A percentile compares a stretch with the other conserved stretches of the same genome.
Conservation (phyloP, 2,888 invertebrate genomes). For the Disparrhopalites patrizii region DNA sequence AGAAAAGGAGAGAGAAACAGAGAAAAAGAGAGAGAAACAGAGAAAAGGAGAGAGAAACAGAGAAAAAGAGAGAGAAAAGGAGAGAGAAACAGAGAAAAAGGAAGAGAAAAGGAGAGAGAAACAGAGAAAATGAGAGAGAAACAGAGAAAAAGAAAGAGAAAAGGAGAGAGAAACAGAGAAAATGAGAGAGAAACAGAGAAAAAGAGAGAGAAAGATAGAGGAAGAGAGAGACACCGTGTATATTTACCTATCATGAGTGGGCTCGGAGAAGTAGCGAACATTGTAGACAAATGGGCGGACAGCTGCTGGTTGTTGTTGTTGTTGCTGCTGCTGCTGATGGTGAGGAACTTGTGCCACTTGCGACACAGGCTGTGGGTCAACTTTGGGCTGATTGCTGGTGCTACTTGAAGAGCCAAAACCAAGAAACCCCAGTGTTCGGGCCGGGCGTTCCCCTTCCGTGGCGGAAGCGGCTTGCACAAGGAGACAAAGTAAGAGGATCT, state of each 20-base stretch:
- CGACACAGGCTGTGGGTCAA: neutral
- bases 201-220: too few relatives aligned
- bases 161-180: too few relatives aligned
- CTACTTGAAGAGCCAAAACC: slow-evolving; percentile 14
- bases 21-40: too few relatives aligned
- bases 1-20: too few relatives aligned
- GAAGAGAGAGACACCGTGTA: neutral
- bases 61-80: too few relatives aligned
- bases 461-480: neutral
- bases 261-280: slow-evolving; percentile 22
- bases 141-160: too few relatives aligned
- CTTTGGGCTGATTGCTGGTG: slow-evolving; percentile 5
- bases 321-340: neutral
- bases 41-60: too few relatives aligned
- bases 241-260: slow-evolving; percentile 18
- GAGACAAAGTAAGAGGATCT: slow-evolving; percentile 10
- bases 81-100: too few relatives aligned
- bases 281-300: slow-evolving; percentile 19
- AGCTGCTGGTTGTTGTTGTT: neutral
- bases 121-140: too few relatives aligned
- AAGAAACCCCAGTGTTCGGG: slow-evolving; percentile 22
- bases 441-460: slow-evolving; percentile 15
- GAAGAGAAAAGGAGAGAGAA: too few relatives aligned
- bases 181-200: too few relatives aligned
- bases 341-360: slow-evolving; percentile 1